Evolutionary conservation across 1,140 invertebrate species (phyloP).

Genomic region (Eriosoma lanigerum): DNA sequence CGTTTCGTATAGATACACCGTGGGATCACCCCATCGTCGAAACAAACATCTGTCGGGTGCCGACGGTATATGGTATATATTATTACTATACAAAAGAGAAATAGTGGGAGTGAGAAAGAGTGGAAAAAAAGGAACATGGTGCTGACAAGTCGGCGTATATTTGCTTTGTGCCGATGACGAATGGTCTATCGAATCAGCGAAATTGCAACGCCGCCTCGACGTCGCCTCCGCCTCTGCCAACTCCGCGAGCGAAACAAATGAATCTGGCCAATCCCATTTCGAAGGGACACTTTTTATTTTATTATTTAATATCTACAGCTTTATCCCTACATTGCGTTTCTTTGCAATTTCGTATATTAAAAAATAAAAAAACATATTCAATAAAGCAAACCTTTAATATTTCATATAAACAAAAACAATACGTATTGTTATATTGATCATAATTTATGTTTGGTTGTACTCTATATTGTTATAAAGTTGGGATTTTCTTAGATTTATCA

Average conservation of each 20-base stretch:
- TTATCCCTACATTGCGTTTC: not conserved
- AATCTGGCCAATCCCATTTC: conserved; percentile 31
- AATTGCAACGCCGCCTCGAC: conserved; percentile 16
- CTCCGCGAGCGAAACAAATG: not conserved
- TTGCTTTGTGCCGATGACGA: conserved; percentile 45
- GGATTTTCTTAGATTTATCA: too few species aligned
- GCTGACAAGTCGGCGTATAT: conserved; percentile 47
- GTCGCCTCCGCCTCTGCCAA: not conserved
- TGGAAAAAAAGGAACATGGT: conserved; percentile 29
- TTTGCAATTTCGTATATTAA: conserved; percentile 13
- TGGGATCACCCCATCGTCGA: not conserved
- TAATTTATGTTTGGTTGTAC: too few species aligned
- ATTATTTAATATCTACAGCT: not conserved
- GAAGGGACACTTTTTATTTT: not conserved
- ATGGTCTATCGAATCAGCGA: conserved; percentile 46
- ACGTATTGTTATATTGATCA: too few species aligned
- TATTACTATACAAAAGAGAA: not conserved
- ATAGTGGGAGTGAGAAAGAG: not conserved
- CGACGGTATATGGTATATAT: not conserved
- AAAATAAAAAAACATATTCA: not conserved
- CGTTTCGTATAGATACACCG: not conserved
- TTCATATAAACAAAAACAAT: too few species aligned
- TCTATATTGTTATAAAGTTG: too few species aligned
- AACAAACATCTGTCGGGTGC: conserved; percentile 10
- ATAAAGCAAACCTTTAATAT: not conserved